Evolutionary conservation across 2,113 vertebrate genomes (phyloP), one percentile per base, ranked within the genome.

Genomic region (Menidia beryllina): DNA sequence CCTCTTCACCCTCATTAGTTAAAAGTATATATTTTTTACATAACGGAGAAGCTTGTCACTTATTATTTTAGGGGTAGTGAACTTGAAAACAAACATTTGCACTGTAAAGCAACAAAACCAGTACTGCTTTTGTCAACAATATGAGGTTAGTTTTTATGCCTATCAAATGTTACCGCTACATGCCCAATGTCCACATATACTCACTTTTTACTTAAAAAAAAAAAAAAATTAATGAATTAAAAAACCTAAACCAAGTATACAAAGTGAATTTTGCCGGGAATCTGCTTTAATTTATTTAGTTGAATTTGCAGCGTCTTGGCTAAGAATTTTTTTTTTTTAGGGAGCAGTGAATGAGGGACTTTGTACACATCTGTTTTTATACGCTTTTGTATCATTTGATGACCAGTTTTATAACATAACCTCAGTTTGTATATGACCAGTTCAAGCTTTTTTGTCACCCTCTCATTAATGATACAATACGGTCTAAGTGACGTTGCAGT

Each of bases 221-320:
- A 79, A 59, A 72, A 67, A 73, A 21, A 20, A 1, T 61, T 77
- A 77, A 71, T 69, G 43, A 85, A 75, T 76, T 27, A 72, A 73
- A 72, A 73, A 66, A 69, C 60, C 14, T 21, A 80, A 68, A 70
- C 57, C 3, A 14, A 60, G 47, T 63, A 12, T 71, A 69, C 75
- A 39, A 80, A 71, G 69, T 66, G 45, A 75, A 55, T 7, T 68
- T 45, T 74, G 48, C 24, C 53, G 62, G 58, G 58, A 69, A 58
- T 2, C 52, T 59, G 63, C 30, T 56, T 67, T 72, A 79, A 91
- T 90, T 91, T 91, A 89, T 91, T 86, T 74, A 38, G 51, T 52
- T 77, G 15, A 71, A 68, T 59, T 80, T 68, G 75, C 77, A 76
- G 62, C 77, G 69, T 75, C 74, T 45, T 58, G 67, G 57, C 38